These are phyloP conservation scores for Yponomeuta evonymella DNA, from an alignment of 2,888 invertebrate species.

Conservation along the genomic window DNA sequence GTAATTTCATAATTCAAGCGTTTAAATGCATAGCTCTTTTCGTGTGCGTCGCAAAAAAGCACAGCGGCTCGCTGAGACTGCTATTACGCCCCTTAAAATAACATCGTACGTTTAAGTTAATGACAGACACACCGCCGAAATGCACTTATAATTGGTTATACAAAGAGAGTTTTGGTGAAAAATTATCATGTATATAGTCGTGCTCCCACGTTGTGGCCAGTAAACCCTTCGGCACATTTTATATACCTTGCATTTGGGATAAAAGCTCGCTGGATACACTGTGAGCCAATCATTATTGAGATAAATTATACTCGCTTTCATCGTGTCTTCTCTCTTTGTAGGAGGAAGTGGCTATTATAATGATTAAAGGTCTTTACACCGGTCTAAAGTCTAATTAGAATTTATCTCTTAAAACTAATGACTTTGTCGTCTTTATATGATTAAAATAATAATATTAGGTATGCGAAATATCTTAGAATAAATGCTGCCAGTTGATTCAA, in stretches of 20 bases:
- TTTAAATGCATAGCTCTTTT: conserved; percentile 74
- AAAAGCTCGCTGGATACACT: not conserved
- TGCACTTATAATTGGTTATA: conserved; percentile 73
- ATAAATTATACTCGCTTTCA: not conserved
- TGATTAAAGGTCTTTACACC: no score
- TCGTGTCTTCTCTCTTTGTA: no score
- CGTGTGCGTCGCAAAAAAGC: conserved; percentile 65
- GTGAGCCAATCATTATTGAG: not conserved
- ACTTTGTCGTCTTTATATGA: not conserved
- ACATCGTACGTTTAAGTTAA: conserved; percentile 76
- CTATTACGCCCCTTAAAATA: conserved; percentile 74
- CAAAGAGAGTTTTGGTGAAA: conserved; percentile 70
- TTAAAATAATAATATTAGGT: not conserved
- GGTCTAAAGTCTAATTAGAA: no score
- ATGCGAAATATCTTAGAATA: not conserved
- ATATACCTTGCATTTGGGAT: conserved; percentile 6
- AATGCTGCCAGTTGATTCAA: conserved; percentile 4
- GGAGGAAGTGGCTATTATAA: no score
- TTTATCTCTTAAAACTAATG: not conserved
- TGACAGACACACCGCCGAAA: conserved; percentile 73
- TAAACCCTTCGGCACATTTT: conserved; percentile 7
- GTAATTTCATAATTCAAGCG: conserved; percentile 75
- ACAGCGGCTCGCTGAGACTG: conserved; percentile 57
- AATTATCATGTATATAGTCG: conserved; percentile 61
- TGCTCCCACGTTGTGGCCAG: conserved; percentile 43